Base-by-base conservation (phyloP, 2,888 invertebrate genomes). In the Mythimna pallens region DNA sequence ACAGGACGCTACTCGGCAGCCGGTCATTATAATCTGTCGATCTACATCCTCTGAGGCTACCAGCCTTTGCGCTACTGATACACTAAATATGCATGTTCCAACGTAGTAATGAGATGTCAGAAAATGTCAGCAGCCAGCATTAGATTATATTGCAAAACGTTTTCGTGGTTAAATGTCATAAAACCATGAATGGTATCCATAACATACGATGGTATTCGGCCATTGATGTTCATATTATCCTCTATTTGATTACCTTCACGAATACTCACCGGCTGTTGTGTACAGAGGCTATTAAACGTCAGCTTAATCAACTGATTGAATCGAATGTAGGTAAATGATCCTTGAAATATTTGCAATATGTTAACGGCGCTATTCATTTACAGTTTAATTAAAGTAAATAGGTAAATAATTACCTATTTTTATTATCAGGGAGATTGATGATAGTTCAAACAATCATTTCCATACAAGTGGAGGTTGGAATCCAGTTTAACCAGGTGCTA, bases 21-120 rank as follows among this genome's bases (percentile, higher is more conserved):
- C 73, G 79, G 64, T 76, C 72, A 82, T 75, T 84, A 79, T 82
- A 85, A 85, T 85, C 85, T 64, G 76, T 70, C 67, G 79, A 84
- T 83, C 82, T 85, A 82, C 82, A 85, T 71, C 83, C 85, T 84
- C 73, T 40, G 62, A 54, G 55, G 82, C 76, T 73, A 70, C 76
- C 66, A 70, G 68, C 64, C 62, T 83, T 78, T 70, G 75, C 59
- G 57, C 54, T 65, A 62, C 65, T 20, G 65, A 59, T 63, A 77
- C n/a, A 10, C 47, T 63, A 22, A 65, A 70, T 76, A 55, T 75
- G 55, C n/a, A 64, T 59, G 54, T 59, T 40, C 17, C n/a, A 14
- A 62, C 22, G 17, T 47, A 67, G 30, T 80, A 67, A 80, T 57
- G 55, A 65, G 36, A 25, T 58, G 59, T 66, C 25, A 59, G 52